Evolutionary conservation across 2,797 vertebrate genomes (phyloP), one percentile per base, ranked within the genome.

Genomic region (Lacerta bilineata): DNA sequence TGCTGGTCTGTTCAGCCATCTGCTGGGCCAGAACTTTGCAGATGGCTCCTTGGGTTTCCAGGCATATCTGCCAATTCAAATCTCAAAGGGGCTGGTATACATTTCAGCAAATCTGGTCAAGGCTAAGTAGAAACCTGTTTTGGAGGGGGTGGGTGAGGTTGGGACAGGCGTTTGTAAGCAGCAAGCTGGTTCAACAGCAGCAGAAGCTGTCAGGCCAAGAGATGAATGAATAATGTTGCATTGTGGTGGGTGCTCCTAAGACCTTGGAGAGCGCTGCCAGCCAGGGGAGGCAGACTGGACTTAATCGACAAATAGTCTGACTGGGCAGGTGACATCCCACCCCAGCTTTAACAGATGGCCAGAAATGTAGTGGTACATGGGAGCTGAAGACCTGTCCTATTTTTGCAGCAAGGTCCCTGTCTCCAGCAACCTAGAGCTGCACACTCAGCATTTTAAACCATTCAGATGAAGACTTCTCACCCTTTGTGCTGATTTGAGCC

Each of bases 21-120:
- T 95, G 85, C 83, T 50, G 4, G 82, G 74, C 91, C 87, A 74
- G 68, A 82, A 83, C 91, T 50, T 79, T 71, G 66, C 89, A 92
- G 91, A 91, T 85, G 92, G 85, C 85, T 50, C 85, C 0, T 0
- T 72, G 64, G 10, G 84, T 88, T 88, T 91, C 88, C 83, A 68
- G 59, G 84, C 80, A 29, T 43, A 59, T 89, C 92, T 91, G 80
- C 84, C 1, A n/a, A 90, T 61, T 90, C 71, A 69, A 88, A 84
- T 84, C 77, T 61, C 87, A 11, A 0, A 29, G 68, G 87, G 17
- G 7, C 23, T 15, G 81, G 64, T 68, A 13, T 87, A 72, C 41
- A 10, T 69, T 85, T 90, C 83, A 84, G 50, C 20, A 15, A 4
- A 39, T 77, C 89, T 86, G 72, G 77, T 59, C 1, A 78, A 87